Evolutionary conservation across 2,888 invertebrate genomes (phyloP).

Genomic region (Tolmerus cingulatus): DNA sequence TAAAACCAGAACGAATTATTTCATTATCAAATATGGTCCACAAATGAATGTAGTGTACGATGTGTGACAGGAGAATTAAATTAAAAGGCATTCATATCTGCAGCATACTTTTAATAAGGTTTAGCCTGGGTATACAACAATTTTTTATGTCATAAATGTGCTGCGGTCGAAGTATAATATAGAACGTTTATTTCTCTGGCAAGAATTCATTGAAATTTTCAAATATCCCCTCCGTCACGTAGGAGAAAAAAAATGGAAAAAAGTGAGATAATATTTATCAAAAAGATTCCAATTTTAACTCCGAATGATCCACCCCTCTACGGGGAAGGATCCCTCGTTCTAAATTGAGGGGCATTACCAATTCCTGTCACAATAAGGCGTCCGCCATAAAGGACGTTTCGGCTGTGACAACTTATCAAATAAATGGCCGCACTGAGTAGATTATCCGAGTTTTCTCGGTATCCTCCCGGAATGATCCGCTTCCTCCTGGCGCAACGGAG

Average conservation of each 20-base stretch:
- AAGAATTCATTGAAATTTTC: not conserved
- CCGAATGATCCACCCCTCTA: not conserved
- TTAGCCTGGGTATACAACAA: not conserved
- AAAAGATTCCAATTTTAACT: not conserved
- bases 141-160: not conserved
- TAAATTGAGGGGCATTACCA: not conserved
- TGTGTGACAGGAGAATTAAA: not conserved
- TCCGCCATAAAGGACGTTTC: not conserved
- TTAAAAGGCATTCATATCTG: not conserved
- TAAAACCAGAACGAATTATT: too few relatives aligned
- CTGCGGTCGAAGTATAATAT: not conserved
- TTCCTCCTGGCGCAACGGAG: not conserved
- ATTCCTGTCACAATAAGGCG: not conserved
- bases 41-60: not conserved
- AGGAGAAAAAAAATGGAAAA: not conserved
- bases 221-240: not conserved
- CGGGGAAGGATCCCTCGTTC: not conserved
- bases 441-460: not conserved
- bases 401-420: not conserved
- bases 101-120: not conserved
- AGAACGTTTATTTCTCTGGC: not conserved
- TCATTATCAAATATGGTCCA: not conserved
- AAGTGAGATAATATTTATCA: not conserved
- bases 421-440: conserved; percentile 10
- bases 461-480: not conserved